A percentile compares a stretch with the other conserved stretches of the same genome.
Evolutionary conservation across 2,797 vertebrate species (phyloP).

Genomic region (Huso huso): DNA sequence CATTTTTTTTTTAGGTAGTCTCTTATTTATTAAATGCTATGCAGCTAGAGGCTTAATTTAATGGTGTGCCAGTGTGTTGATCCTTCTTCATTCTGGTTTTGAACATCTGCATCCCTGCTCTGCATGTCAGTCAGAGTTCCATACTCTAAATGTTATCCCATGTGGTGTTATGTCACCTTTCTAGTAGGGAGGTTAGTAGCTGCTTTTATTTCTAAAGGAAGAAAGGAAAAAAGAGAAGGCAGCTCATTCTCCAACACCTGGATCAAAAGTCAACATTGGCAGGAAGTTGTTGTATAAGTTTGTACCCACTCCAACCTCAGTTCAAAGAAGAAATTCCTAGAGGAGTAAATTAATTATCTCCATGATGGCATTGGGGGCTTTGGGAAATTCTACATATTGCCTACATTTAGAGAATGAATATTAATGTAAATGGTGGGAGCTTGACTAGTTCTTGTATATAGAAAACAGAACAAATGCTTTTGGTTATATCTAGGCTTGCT

Average conservation of each 20-base stretch:
- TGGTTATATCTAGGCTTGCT: too few relatives aligned
- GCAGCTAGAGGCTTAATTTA: background rate
- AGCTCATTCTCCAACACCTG: constrained; percentile 57
- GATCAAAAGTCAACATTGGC: constrained; percentile 59
- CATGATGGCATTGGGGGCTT: too few relatives aligned
- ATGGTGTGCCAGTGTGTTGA: constrained; percentile 13
- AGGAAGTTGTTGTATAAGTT: constrained; percentile 22
- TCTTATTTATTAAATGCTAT: too few relatives aligned
- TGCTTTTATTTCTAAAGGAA: background rate
- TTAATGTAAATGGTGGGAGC: too few relatives aligned
- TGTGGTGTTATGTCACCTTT: constrained; percentile 18
- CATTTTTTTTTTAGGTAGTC: too few relatives aligned
- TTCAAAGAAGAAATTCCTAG: too few relatives aligned
- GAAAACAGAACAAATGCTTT: too few relatives aligned
- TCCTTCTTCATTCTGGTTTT: constrained; percentile 14
- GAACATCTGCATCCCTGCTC: constrained; percentile 10
- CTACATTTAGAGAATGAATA: too few relatives aligned
- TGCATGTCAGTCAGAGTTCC: constrained; percentile 18
- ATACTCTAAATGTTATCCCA: constrained; percentile 22
- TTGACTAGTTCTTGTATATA: too few relatives aligned
- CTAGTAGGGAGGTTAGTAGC: constrained; percentile 14
- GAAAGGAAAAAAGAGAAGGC: constrained; percentile 35
- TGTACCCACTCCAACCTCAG: too few relatives aligned
- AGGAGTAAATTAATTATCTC: too few relatives aligned
- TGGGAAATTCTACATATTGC: too few relatives aligned